Base-by-base conservation (phyloP, 2,113 vertebrate species). In the Garra rufa region DNA sequence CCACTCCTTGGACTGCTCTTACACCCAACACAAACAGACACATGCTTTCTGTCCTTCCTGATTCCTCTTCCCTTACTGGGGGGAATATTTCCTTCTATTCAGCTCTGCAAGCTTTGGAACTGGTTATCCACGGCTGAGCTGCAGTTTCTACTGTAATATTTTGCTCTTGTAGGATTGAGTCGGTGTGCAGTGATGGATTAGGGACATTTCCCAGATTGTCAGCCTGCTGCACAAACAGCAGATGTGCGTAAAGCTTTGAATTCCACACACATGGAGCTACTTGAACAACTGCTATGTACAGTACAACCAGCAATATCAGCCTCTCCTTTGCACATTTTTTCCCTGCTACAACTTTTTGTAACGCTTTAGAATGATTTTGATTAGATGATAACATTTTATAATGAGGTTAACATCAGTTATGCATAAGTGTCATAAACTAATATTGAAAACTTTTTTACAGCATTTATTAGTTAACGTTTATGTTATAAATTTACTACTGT, bases 61-160 rank as follows among this genome's bases (percentile, higher is more conserved):
- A 83, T 87, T 84, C 41, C 87, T 87, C 88, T 91, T 89, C 85
- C 80, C 24, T 6, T 88, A 79, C 83, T 43, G 48, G 67, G 81
- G 67, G 77, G 28, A 75, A 71, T 48, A 46, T 70, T 78, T 87
- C 80, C 86, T 76, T 57, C 69, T 73, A 63, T 87, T 87, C 85
- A 79, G 69, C 84, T 78, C 26, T 63, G 57, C 78, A 82, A 46
- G 71, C 65, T 65, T 79, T 86, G 50, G 74, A 76, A 83, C 86
- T 83, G 65, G 78, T 85, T 76, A 86, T 83, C 67, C 69, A 85
- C 44, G 44, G 6, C 44, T 24, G 44, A 67, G 69, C 52, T 81
- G 70, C 80, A 38, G 30, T 41, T 73, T 80, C 77, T 57, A 57
- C 67, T 81, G 30, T 48, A 50, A 30, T 50, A 44, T 78, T 78